Evolutionary conservation across 2,888 invertebrate species (phyloP).

Genomic region (Epicampocera succincta): DNA sequence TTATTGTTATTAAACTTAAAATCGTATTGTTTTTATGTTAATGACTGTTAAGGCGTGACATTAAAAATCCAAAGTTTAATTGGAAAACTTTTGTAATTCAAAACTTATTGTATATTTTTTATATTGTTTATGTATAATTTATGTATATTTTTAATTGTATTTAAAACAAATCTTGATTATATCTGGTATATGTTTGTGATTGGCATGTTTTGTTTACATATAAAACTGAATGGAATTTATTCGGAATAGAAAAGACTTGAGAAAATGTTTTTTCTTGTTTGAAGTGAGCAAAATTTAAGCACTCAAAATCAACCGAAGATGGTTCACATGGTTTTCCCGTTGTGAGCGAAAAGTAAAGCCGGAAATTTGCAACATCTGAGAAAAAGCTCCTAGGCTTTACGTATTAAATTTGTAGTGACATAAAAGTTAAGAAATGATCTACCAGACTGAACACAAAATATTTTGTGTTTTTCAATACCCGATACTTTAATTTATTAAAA

Average conservation of each 20-base stretch:
- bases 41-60: too few species aligned
- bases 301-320: slow-evolving; percentile 34
- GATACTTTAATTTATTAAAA: too few species aligned
- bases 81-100: slow-evolving; percentile 13
- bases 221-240: slow-evolving; percentile 44
- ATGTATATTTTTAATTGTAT: slow-evolving; percentile 23
- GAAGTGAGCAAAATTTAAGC: neutral
- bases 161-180: slow-evolving; percentile 8
- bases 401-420: too few species aligned
- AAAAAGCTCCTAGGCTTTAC: too few species aligned
- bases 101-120: slow-evolving; percentile 15
- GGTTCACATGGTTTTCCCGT: neutral
- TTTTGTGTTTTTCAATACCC: too few species aligned
- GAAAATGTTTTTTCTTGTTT: neutral
- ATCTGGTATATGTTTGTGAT: slow-evolving; percentile 61
- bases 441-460: too few species aligned
- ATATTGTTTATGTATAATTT: slow-evolving; percentile 43
- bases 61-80: neutral
- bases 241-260: slow-evolving; percentile 9
- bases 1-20: too few species aligned
- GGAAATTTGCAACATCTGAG: too few species aligned
- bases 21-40: too few species aligned
- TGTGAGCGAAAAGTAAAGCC: too few species aligned
- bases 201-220: slow-evolving; percentile 62
- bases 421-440: too few species aligned